Evolutionary conservation across 2,797 vertebrate genomes (phyloP), one percentile per base, ranked within the genome.

Genomic region (Anas bernieri): DNA sequence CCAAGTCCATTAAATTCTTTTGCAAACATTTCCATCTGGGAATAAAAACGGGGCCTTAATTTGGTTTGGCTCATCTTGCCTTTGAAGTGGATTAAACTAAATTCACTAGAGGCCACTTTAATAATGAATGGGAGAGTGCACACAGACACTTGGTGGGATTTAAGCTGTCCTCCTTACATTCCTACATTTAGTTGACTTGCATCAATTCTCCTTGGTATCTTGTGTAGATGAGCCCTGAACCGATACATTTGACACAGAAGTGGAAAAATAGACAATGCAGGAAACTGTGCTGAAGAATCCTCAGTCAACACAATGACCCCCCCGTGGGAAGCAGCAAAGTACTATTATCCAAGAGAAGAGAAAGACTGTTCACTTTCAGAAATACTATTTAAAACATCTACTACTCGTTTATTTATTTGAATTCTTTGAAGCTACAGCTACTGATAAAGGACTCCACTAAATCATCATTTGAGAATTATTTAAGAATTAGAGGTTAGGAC

Each of bases 1-100:
- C 68, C 23, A 13, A 11, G 50, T 64, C 72, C 58, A 64, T 78
- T 83, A 84, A 78, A 72, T 74, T 87, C 35, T 45, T 85, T 45
- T 89, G 64, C 52, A 89, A 94, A 85, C 31, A 58, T 56, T 85
- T 95, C 58, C 54, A 91, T 58, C 77, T 77, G 61, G 52, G 56
- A 92, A 61, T 83, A 74, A 93, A 89, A 89, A 80, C 5, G 5
- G 37, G 56, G 18, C 35, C 61, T 84, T 91, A 77, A 94, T 89
- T 94, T 92, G 46, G 46, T 87, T 86, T 76, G 46, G 33, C 46
- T 84, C 59, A 69, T 84, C 50, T 69, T 76, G 55, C 41, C 72
- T 94, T 79, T 3, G 0, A 86, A 91, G 50, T 4, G 54, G 83
- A 66, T 83, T 56, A 78, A 89, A 80, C 31, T 48, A 50, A 93